phyloP scores from a whole-genome alignment of 2,888 invertebrate species.

The Nephrocerus scutellatus region DNA sequence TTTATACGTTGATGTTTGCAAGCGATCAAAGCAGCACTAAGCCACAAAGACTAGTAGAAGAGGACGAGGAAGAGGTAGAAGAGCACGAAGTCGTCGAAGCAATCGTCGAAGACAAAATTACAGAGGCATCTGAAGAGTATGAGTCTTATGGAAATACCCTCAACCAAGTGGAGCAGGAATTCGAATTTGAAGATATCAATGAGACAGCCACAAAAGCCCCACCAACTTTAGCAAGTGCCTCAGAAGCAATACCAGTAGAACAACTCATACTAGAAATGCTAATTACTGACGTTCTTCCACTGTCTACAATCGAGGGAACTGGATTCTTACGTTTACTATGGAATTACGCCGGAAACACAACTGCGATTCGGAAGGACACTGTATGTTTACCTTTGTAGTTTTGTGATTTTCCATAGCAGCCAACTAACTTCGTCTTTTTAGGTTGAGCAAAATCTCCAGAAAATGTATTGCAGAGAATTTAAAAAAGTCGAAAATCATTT shows the following conservation, averaged over 20 bases:
- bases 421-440: constrained; percentile 6
- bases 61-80: neutral
- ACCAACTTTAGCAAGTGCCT: constrained; percentile 1
- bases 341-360: too few relatives aligned
- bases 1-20: constrained; percentile 6
- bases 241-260: too few relatives aligned
- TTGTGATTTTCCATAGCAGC: too few relatives aligned
- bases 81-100: constrained; percentile 6
- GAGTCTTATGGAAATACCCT: constrained; percentile 1
- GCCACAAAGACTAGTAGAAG: too few relatives aligned
- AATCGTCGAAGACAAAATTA: neutral
- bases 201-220: constrained; percentile 1
- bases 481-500: constrained; percentile 18
- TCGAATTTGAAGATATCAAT: constrained; percentile 1
- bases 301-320: constrained; percentile 22
- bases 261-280: constrained; percentile 28
- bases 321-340: constrained; percentile 27
- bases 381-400: too few relatives aligned
- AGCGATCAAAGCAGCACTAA: too few relatives aligned
- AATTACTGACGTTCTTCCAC: constrained; percentile 27
- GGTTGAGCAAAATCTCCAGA: constrained; percentile 18
- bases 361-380: too few relatives aligned
- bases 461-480: constrained; percentile 15
- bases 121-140: neutral
- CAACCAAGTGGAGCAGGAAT: neutral